Evolutionary conservation across 2,797 vertebrate genomes (phyloP).

Genomic region (Eulemur mongoz): DNA sequence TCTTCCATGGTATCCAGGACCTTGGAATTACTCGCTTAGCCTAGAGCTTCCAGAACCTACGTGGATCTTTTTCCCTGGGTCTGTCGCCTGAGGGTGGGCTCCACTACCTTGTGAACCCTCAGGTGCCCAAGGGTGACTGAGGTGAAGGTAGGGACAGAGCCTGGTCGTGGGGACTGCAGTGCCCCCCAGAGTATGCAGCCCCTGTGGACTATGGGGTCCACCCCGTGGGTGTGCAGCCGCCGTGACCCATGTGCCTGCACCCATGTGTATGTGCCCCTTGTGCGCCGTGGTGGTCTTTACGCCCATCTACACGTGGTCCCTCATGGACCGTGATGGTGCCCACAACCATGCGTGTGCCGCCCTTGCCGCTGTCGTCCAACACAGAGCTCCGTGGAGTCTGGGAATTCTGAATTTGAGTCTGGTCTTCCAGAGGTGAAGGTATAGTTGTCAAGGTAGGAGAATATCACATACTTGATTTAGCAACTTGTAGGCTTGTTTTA

Average conservation of each 20-base stretch:
- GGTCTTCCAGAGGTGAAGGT: not conserved
- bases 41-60: not conserved
- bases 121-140: not conserved
- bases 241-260: not conserved
- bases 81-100: not conserved
- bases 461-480: not conserved
- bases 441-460: not conserved
- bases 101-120: not conserved
- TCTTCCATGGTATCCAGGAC: not conserved
- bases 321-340: not conserved
- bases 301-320: not conserved
- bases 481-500: not conserved
- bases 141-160: not conserved
- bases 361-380: accelerated
- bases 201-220: not conserved
- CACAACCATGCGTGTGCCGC: accelerated
- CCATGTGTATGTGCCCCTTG: no score
- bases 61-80: not conserved
- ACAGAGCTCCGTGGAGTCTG: not conserved
- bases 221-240: not conserved
- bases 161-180: no score
- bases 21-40: not conserved
- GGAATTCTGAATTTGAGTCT: not conserved
- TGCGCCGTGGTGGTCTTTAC: not conserved
- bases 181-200: not conserved